Evolutionary conservation across 1,140 invertebrate genomes (phyloP).

Genomic region (Ostrea denselamellosa): DNA sequence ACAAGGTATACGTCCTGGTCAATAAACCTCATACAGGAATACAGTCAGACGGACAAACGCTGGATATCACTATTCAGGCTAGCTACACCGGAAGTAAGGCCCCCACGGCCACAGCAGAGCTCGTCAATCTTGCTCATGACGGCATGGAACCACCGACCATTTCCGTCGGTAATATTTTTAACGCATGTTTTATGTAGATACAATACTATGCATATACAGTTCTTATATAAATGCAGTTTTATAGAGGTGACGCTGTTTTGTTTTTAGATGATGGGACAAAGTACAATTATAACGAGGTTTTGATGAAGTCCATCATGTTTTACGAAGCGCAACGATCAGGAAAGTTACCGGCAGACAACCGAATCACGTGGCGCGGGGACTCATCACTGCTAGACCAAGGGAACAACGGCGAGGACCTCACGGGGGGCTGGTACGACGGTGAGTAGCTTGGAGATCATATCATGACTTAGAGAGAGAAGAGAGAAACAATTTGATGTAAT

Average conservation of each 20-base stretch:
- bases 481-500: too few species aligned
- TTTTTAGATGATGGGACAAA: slow-evolving; percentile 53
- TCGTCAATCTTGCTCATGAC: slow-evolving; percentile 51
- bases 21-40: slow-evolving; percentile 55
- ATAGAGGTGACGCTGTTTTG: too few species aligned
- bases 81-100: slow-evolving; percentile 45
- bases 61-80: slow-evolving; percentile 51
- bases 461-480: too few species aligned
- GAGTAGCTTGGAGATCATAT: slow-evolving; percentile 43
- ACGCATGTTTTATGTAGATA: too few species aligned
- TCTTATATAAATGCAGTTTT: too few species aligned
- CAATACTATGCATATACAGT: too few species aligned
- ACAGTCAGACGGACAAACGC: slow-evolving; percentile 49
- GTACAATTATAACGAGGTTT: slow-evolving; percentile 71
- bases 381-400: slow-evolving; percentile 75
- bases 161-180: slow-evolving; percentile 28
- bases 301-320: slow-evolving; percentile 80
- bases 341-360: slow-evolving; percentile 81
- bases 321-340: slow-evolving; percentile 85
- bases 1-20: slow-evolving; percentile 48
- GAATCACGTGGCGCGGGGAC: slow-evolving; percentile 81
- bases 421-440: slow-evolving; percentile 79
- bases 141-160: slow-evolving; percentile 42
- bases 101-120: slow-evolving; percentile 51
- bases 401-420: slow-evolving; percentile 74